A percentile compares a stretch with the other conserved stretches of the same genome.
phyloP scores from a whole-genome alignment of 2,888 invertebrate genomes.

The Oxycera nigricornis region DNA sequence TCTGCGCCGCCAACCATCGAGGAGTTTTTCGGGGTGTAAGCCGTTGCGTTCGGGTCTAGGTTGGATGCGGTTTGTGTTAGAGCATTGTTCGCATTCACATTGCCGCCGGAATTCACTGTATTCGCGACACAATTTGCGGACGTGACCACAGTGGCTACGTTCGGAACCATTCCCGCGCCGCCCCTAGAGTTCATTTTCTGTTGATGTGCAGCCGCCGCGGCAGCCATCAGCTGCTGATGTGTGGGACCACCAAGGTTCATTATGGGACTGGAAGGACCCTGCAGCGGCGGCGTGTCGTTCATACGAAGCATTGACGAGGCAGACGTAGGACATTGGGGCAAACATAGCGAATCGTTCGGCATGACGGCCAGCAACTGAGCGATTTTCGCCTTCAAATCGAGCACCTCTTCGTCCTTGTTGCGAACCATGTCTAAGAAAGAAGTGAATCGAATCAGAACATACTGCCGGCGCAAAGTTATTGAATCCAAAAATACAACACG shows the following conservation, averaged over 20 bases:
- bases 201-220: conserved; percentile 42
- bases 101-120: conserved; percentile 18
- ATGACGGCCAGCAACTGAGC: conserved; percentile 94
- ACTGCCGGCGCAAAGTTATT: too few relatives aligned
- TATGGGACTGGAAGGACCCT: conserved; percentile 62
- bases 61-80: conserved; percentile 60
- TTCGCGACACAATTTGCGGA: conserved; percentile 40
- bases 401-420: conserved; percentile 88
- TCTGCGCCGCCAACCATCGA: conserved; percentile 53
- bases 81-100: conserved; percentile 50
- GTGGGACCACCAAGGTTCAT: conserved; percentile 49
- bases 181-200: conserved; percentile 51
- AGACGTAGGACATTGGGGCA: conserved; percentile 65
- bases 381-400: conserved; percentile 87
- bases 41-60: conserved; percentile 90
- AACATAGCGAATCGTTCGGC: conserved; percentile 69
- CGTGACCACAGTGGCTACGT: conserved; percentile 44
- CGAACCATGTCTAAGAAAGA: conserved; percentile 73
- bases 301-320: conserved; percentile 69
- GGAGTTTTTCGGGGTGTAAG: conserved; percentile 84
- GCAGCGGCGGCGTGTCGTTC: conserved; percentile 62
- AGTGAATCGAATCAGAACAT: too few relatives aligned
- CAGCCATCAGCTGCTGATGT: conserved; percentile 31
- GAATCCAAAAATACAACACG: too few relatives aligned
- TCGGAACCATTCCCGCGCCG: conserved; percentile 18